Evolutionary conservation across 2,888 invertebrate genomes (phyloP).

Genomic region (Xestia ashworthii): DNA sequence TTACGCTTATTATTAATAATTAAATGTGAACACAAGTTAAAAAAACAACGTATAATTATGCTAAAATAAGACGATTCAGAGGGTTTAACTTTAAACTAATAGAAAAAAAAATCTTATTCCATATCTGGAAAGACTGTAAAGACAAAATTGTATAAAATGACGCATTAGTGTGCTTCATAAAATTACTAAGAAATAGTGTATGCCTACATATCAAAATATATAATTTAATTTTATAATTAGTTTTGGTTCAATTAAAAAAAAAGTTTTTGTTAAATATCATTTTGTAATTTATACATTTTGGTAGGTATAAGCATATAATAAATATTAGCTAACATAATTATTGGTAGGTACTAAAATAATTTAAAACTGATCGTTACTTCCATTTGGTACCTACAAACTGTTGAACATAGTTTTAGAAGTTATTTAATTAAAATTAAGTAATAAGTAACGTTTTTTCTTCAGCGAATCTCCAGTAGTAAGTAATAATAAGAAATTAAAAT

Average conservation of each 20-base stretch:
- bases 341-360: constrained; percentile 9
- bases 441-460: neutral
- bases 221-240: neutral
- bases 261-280: neutral
- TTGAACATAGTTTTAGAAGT: constrained; percentile 24
- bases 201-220: constrained; percentile 7
- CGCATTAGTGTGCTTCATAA: neutral
- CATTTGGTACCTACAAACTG: constrained; percentile 35
- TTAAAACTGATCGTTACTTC: constrained; percentile 31
- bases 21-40: neutral
- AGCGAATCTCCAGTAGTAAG: constrained; percentile 25
- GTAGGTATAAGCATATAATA: neutral
- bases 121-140: neutral
- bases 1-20: neutral
- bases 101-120: neutral
- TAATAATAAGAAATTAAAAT: neutral
- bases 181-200: neutral
- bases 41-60: neutral
- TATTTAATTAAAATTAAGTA: neutral
- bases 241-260: neutral
- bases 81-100: neutral
- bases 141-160: neutral
- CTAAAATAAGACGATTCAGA: neutral
- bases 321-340: neutral
- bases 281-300: neutral